Conservation (phyloP, 1,140 invertebrate species). For the Aradophagus sp. region DNA sequence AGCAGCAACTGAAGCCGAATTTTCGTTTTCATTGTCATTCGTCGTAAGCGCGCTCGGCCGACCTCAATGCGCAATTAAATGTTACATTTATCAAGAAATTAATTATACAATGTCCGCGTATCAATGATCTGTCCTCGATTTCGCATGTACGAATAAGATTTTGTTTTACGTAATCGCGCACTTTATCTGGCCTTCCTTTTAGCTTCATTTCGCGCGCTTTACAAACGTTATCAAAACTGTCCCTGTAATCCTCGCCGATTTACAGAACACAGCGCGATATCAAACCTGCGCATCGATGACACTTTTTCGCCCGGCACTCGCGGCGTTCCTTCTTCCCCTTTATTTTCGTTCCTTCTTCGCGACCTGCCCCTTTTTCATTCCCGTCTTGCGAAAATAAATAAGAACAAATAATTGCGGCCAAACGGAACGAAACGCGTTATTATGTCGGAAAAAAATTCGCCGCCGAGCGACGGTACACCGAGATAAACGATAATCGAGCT, state of each 20-base stretch:
- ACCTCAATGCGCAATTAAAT: conserved; percentile 35
- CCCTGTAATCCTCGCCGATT: conserved; percentile 13
- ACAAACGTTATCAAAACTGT: conserved; percentile 18
- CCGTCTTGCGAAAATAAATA: too few species aligned
- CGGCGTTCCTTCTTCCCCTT: too few species aligned
- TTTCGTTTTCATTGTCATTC: too few species aligned
- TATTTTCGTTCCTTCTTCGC: too few species aligned
- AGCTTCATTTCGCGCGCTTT: not conserved
- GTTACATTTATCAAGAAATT: conserved; percentile 45
- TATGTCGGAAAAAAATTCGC: not conserved
- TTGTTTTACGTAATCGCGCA: conserved; percentile 33
- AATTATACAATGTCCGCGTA: conserved; percentile 45
- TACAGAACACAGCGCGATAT: conserved; percentile 15
- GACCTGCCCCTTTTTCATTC: too few species aligned
- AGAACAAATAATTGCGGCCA: too few species aligned
- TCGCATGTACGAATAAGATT: conserved; percentile 38
- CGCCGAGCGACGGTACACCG: conserved; percentile 21
- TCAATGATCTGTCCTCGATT: conserved; percentile 51
- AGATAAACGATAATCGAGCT: too few species aligned
- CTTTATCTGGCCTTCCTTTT: conserved; percentile 26
- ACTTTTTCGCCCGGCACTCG: too few species aligned
- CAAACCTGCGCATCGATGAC: conserved; percentile 14
- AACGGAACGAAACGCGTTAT: too few species aligned
- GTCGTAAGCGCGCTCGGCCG: conserved; percentile 1
- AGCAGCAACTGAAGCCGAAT: too few species aligned